Base-by-base conservation (phyloP, 2,797 vertebrate genomes). In the Octomys mimax region DNA sequence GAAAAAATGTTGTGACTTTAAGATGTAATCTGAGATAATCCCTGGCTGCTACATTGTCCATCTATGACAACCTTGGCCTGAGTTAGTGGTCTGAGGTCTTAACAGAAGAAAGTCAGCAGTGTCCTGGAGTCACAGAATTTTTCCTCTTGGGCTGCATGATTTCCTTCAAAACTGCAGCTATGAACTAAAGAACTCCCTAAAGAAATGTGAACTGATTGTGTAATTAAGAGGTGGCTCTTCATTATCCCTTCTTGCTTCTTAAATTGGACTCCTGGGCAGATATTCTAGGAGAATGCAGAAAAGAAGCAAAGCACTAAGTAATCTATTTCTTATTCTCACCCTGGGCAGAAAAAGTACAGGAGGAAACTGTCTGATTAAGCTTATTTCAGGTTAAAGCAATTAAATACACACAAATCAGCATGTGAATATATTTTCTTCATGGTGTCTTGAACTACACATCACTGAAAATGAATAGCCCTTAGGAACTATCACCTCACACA, bases 171-270 rank as follows among this genome's bases (percentile, higher is more conserved):
- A 92, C 28, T 81, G n/a, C 59, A 96, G 84, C 57, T 59, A 39
- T 2, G 9, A 89, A 57, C 66, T 57, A 9, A 73, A 95, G 62
- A 95, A 94, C 54, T 95, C 97, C 93, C 93, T 36, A 36, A 95
- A 93, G 95, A 96, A 71, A 82, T 54, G 66, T 57, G 91, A 95
- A 80, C 92, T 95, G 87, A 94, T 77, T 90, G 87, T 90, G 79
- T 95, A 96, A 96, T 97, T 96, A 97, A 97, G 78, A 95, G 78
- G 79, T 86, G 52, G 62, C 64, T 96, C 89, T 96, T 96, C 96
- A 90, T 96, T 97, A 93, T 83, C 31, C 78, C 54, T 89, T 85
- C 95, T 85, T 73, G 31, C 59, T 82, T 93, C 82, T 87, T 95
- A 92, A 97, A 95, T 90, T 96, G 97, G 94, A 97, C 96, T 94